Evolutionary conservation across 2,797 vertebrate genomes (phyloP).

Genomic region (Neopelma chrysocephalum): DNA sequence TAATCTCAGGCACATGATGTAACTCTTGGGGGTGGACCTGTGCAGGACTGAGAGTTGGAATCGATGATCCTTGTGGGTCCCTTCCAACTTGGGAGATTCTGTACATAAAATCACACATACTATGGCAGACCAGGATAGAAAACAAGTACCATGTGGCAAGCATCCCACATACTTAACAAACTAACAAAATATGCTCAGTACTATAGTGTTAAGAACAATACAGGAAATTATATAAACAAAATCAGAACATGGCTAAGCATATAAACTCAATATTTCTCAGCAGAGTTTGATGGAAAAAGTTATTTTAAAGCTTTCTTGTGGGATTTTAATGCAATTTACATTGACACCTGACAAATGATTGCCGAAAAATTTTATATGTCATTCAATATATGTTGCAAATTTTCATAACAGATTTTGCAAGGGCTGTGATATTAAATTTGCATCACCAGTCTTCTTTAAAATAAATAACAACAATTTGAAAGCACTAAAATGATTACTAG

Average conservation of each 20-base stretch:
- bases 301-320: background rate
- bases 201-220: background rate
- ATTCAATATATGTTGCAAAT: background rate
- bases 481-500: constrained; percentile 18
- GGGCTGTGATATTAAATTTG: constrained; percentile 25
- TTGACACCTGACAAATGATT: constrained; percentile 5
- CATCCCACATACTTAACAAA: background rate
- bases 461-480: background rate
- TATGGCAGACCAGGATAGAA: background rate
- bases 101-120: background rate
- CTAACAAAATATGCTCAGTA: background rate
- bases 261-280: background rate
- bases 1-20: background rate
- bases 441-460: background rate
- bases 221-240: background rate
- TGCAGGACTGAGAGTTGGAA: background rate
- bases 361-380: background rate
- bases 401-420: constrained; percentile 15
- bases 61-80: background rate
- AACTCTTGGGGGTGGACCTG: background rate
- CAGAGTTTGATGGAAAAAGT: background rate
- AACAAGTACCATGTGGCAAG: background rate
- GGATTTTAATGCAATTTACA: constrained; percentile 13
- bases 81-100: background rate
- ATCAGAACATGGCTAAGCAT: background rate